phyloP scores from a whole-genome alignment of 2,113 vertebrate species.

The Chamaetylas fuelleborni region DNA sequence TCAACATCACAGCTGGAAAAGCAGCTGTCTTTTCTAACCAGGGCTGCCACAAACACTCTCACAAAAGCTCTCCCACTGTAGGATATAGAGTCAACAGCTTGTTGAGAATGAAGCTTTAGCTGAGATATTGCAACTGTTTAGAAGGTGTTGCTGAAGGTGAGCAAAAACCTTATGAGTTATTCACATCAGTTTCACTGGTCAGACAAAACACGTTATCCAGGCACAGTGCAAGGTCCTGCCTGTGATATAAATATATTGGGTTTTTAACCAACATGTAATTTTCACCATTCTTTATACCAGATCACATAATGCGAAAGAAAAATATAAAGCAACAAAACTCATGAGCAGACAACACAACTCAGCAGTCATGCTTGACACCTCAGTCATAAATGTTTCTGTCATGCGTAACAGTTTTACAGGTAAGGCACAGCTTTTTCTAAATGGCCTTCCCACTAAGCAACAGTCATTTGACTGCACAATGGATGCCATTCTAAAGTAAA shows the following conservation, averaged over 20 bases:
- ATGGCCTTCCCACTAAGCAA: background rate
- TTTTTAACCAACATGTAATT: background rate
- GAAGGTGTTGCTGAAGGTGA: background rate
- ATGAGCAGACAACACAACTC: background rate
- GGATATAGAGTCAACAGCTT: background rate
- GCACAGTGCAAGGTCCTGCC: background rate
- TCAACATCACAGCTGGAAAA: conserved; percentile 24
- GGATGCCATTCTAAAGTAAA: background rate
- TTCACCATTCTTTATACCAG: background rate
- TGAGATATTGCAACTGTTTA: background rate
- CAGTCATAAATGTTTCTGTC: background rate
- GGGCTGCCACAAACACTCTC: background rate
- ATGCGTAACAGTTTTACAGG: background rate
- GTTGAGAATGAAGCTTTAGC: background rate
- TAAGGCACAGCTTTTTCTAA: background rate
- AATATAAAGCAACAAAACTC: background rate
- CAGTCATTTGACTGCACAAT: background rate
- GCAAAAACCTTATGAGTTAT: background rate
- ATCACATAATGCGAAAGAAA: background rate
- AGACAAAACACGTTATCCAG: background rate
- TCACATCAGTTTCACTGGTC: background rate
- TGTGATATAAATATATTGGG: background rate
- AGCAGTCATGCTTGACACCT: background rate
- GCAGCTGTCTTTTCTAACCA: background rate
- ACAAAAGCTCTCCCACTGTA: background rate